Base-by-base conservation (phyloP, 1,140 invertebrate genomes). In the Lethrus apterus region DNA sequence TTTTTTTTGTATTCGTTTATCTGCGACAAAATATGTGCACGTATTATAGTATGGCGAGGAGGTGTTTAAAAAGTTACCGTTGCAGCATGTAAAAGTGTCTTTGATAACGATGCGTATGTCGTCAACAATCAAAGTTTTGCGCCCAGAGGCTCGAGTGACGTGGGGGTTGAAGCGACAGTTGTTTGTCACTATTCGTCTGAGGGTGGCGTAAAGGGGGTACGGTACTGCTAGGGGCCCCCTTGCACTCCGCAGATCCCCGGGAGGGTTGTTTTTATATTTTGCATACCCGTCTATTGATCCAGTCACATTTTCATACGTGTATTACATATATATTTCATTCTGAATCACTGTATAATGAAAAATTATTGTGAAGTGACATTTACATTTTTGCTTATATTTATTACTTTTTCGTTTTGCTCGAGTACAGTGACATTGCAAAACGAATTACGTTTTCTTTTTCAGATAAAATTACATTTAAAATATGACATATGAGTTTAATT, bases 191-290 rank as follows among this genome's bases (percentile, higher is more conserved):
- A 44, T 50, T 38, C 50, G 50, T 49, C 45, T 41, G 38, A 48
- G 18, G 48, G 48, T 30, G 43, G 26, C 40, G 46, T 43, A 40
- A 30, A 36, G 52, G 31, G 43, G 51, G 43, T 14, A 11, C n/a
- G 32, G 32, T 17, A 44, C 29, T 40, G 40, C 31, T 46, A 33
- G 33, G 48, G 46, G 32, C 15, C 48, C 51, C 51, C 43, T 30
- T 44, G 31, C 30, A n/a, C 24, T 31, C 18, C 51, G 19, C 36
- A 30, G 31, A 40, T 18, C 44, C 42, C 15, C 35, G 24, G 11
- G 50, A 55, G 53, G 53, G 53, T 55, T 52, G 50, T 55, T 55
- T 55, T 55, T 55, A 55, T 55, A 55, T 55, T 55, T 52, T 55
- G 50, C 53, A 51, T 55, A 52, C 49, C 42, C 44, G 30, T 38